Evolutionary conservation across 2,113 vertebrate species (phyloP).

Genomic region (Athene noctua): DNA sequence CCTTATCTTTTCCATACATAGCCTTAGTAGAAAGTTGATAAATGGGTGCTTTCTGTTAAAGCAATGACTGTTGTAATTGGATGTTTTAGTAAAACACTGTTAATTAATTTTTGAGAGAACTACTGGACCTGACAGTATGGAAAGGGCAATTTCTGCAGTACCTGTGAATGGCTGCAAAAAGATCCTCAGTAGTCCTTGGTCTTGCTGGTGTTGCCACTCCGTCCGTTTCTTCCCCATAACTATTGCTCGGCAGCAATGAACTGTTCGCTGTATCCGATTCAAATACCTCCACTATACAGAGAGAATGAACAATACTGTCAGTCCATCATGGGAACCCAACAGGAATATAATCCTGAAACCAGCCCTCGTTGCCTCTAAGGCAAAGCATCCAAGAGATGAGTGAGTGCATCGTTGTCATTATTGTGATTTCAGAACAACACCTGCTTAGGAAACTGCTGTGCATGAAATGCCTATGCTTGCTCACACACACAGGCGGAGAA

Average conservation of each 20-base stretch:
- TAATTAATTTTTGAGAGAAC: not conserved
- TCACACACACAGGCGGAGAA: not conserved
- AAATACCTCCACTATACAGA: constrained; percentile 80
- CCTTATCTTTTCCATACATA: not conserved
- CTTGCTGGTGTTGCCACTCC: constrained; percentile 84
- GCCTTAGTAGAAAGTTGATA: not conserved
- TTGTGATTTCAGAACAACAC: not conserved
- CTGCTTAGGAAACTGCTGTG: not conserved
- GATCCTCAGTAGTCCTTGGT: constrained; percentile 94
- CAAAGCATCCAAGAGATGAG: not conserved
- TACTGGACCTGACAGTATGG: not conserved
- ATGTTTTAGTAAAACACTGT: not conserved
- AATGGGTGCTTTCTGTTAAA: not conserved
- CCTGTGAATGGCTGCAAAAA: constrained; percentile 98
- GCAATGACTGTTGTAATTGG: not conserved
- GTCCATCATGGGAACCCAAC: rapidly evolving
- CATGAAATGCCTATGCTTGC: not conserved
- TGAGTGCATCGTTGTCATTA: not conserved
- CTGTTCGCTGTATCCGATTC: constrained; percentile 68
- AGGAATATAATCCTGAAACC: not conserved
- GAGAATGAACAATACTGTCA: not conserved
- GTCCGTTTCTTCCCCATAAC: constrained; percentile 62
- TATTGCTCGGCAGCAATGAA: constrained; percentile 63
- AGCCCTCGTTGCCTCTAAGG: not conserved
- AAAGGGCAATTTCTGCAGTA: constrained; percentile 54